These are phyloP conservation scores for Pandemis corylana DNA, from an alignment of 2,888 invertebrate species.

Conservation along the genomic window DNA sequence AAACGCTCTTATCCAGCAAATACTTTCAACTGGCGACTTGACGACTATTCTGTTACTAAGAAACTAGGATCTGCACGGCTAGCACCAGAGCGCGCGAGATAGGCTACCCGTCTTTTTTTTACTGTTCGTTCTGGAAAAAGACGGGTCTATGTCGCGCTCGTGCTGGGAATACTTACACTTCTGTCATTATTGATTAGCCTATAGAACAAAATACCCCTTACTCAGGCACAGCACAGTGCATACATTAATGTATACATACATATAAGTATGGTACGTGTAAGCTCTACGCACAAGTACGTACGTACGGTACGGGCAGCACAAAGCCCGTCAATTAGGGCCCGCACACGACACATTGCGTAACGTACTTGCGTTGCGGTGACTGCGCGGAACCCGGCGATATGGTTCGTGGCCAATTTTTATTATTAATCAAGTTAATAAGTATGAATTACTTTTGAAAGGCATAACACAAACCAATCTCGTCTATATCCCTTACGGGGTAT, in stretches of 20 bases:
- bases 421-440: no score
- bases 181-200: not conserved
- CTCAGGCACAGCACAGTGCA: not conserved
- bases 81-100: no score
- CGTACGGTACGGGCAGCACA: slow-evolving; percentile 16
- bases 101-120: no score
- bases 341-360: slow-evolving; percentile 31
- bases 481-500: no score
- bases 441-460: no score
- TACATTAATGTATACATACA: not conserved
- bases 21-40: no score
- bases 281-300: not conserved
- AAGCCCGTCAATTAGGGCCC: slow-evolving; percentile 36
- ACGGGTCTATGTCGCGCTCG: no score
- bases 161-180: not conserved
- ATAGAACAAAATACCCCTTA: not conserved
- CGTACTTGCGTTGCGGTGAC: not conserved
- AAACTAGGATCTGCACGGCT: no score
- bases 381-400: not conserved
- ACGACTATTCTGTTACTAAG: no score
- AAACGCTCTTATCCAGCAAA: no score
- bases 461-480: no score
- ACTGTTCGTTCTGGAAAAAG: no score
- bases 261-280: not conserved
- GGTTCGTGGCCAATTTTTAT: not conserved